Conservation (phyloP, 2,888 invertebrate genomes). For the Operophtera brumata region DNA sequence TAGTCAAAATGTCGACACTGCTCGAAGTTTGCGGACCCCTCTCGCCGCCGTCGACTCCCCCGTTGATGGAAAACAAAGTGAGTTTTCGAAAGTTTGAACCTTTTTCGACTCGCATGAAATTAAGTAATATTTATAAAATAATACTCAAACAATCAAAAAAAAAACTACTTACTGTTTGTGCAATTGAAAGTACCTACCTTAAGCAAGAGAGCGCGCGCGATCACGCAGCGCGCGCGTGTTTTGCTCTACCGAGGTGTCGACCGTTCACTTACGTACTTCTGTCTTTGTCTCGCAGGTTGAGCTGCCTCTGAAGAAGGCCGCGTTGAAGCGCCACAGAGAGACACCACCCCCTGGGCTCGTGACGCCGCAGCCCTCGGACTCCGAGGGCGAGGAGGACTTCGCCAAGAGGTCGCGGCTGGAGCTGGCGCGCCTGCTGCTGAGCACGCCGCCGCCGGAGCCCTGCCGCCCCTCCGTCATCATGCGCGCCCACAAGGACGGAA, state of each 20-base stretch:
- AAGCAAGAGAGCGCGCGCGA: slow-evolving; percentile 52
- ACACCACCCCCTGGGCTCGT: slow-evolving; percentile 71
- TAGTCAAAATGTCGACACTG: slow-evolving; percentile 67
- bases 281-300: slow-evolving; percentile 74
- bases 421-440: slow-evolving; percentile 76
- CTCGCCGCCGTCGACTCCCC: slow-evolving; percentile 87
- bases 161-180: slow-evolving; percentile 48
- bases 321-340: slow-evolving; percentile 61
- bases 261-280: slow-evolving; percentile 67
- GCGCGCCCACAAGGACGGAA: slow-evolving; percentile 91
- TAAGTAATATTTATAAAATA: slow-evolving; percentile 21
- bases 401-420: slow-evolving; percentile 74
- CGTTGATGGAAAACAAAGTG: slow-evolving; percentile 81
- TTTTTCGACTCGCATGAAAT: slow-evolving; percentile 10
- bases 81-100: slow-evolving; percentile 52
- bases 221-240: slow-evolving; percentile 72
- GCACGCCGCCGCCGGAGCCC: slow-evolving; percentile 81
- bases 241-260: slow-evolving; percentile 49
- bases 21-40: slow-evolving; percentile 79
- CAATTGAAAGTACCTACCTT: slow-evolving; percentile 60
- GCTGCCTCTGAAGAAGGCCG: slow-evolving; percentile 68
- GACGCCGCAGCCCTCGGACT: slow-evolving; percentile 93
- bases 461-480: slow-evolving; percentile 89
- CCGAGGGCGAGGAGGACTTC: slow-evolving; percentile 85
- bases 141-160: not conserved